Evolutionary conservation across 2,888 invertebrate genomes (phyloP).

Genomic region (Callinectes sapidus): DNA sequence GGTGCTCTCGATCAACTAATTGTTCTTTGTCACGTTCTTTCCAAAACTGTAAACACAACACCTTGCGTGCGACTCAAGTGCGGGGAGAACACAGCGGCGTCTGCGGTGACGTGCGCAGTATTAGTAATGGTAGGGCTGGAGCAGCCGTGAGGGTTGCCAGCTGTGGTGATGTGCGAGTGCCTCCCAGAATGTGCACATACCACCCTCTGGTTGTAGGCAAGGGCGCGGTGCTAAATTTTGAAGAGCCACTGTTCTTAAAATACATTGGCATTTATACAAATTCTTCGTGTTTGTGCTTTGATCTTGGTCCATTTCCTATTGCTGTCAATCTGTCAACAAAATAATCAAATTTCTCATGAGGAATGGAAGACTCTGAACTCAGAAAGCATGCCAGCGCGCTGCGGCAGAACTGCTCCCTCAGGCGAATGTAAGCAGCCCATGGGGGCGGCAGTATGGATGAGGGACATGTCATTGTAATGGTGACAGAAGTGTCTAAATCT

Average conservation of each 20-base stretch:
- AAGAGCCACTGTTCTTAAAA: not conserved
- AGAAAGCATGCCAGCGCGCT: not conserved
- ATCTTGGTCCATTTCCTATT: not conserved
- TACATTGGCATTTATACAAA: not conserved
- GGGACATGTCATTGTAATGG: not conserved
- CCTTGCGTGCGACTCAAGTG: not conserved
- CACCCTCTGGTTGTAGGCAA: not conserved
- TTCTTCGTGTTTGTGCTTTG: not conserved
- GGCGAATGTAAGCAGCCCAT: not conserved
- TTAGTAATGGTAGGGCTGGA: conserved; percentile 8
- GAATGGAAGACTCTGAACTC: not conserved
- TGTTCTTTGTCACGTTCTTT: not conserved
- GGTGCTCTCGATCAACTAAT: not conserved
- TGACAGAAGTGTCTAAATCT: not conserved
- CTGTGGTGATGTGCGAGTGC: conserved; percentile 12
- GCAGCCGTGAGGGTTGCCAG: conserved; percentile 13
- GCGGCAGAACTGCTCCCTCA: not conserved
- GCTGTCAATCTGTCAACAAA: not conserved
- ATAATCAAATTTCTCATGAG: not conserved
- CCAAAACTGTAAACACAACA: not conserved
- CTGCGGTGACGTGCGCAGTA: conserved; percentile 28
- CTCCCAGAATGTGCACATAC: not conserved
- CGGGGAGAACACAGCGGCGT: not conserved
- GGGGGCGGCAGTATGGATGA: not conserved
- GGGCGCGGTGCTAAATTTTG: not conserved